phyloP scores from a whole-genome alignment of 2,113 vertebrate species.

The Motacilla alba region DNA sequence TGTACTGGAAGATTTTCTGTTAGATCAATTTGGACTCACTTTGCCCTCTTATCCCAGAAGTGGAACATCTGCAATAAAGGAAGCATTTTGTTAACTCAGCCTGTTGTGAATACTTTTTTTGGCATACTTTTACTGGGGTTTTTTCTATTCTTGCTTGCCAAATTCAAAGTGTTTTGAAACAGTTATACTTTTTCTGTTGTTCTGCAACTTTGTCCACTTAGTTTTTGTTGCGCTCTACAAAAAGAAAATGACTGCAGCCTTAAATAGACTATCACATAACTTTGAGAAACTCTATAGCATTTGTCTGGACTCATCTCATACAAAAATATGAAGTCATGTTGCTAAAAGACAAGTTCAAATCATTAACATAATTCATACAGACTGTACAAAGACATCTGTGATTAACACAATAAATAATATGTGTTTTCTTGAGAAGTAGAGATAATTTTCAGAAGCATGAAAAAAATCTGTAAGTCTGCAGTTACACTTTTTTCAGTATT shows the following conservation, averaged over 20 bases:
- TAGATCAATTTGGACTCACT: background rate
- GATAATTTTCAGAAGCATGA: background rate
- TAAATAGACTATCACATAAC: background rate
- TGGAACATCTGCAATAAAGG: background rate
- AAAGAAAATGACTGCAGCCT: background rate
- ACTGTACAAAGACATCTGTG: background rate
- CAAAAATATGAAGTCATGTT: background rate
- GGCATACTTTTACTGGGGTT: background rate
- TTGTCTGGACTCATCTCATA: background rate
- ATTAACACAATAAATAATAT: background rate
- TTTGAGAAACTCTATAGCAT: background rate
- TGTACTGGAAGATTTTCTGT: slow-evolving; percentile 15
- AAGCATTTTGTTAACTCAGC: background rate
- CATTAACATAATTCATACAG: background rate
- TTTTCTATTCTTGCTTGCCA: background rate
- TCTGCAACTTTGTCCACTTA: background rate
- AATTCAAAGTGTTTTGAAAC: background rate
- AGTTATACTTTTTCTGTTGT: background rate
- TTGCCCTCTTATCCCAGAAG: background rate
- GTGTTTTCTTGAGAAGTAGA: background rate
- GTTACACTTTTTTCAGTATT: background rate
- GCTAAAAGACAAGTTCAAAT: background rate
- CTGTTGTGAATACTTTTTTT: background rate
- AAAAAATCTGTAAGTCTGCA: background rate
- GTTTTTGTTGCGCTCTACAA: background rate